These are phyloP conservation scores for Druon quercuslanigerum DNA, from an alignment of 1,140 invertebrate species.

Conservation along the genomic window DNA sequence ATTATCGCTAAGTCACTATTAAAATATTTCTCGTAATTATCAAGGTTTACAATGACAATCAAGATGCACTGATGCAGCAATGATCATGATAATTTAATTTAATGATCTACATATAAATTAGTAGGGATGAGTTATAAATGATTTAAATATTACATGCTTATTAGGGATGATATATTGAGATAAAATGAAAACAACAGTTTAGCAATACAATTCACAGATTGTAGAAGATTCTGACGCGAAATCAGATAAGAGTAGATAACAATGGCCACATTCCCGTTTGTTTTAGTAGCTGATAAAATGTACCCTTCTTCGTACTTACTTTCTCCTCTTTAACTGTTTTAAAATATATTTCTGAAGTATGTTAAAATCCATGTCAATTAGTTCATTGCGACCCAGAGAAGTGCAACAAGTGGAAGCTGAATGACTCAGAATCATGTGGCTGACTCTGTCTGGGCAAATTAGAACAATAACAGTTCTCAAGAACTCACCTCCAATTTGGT, in stretches of 20 bases:
- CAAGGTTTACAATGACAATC: slow-evolving; percentile 1
- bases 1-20: background rate
- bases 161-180: too few relatives aligned
- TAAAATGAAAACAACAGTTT: too few relatives aligned
- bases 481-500: slow-evolving; percentile 91
- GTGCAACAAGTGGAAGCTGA: background rate
- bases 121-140: background rate
- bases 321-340: background rate
- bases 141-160: too few relatives aligned
- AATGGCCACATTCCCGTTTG: background rate
- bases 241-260: slow-evolving; percentile 9
- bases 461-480: background rate
- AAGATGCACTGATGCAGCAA: background rate
- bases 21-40: slow-evolving; percentile 8
- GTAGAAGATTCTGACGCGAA: background rate
- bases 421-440: background rate
- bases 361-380: too few relatives aligned
- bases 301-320: background rate
- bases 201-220: background rate
- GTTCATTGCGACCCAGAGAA: background rate
- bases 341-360: too few relatives aligned
- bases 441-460: background rate
- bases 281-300: background rate
- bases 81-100: background rate
- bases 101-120: background rate